Evolutionary conservation across 1,140 invertebrate genomes (phyloP).

Genomic region (Eriocheir sinensis): DNA sequence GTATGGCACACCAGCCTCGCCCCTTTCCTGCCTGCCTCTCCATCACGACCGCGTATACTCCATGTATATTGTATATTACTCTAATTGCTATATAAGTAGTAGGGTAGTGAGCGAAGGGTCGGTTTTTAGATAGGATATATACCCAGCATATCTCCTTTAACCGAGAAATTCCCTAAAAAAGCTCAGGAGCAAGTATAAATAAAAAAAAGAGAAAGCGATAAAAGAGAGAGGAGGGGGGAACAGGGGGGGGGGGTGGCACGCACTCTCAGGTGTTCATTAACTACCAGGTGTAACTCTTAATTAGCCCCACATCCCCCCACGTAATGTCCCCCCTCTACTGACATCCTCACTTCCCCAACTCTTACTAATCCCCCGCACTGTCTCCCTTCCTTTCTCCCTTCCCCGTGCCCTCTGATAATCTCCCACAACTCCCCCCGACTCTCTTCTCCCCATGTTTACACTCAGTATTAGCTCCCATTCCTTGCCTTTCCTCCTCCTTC

Average conservation of each 20-base stretch:
- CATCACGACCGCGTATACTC: too few relatives aligned
- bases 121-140: too few relatives aligned
- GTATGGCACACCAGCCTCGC: too few relatives aligned
- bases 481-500: neutral
- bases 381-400: neutral
- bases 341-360: neutral
- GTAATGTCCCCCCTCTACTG: neutral
- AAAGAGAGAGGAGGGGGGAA: neutral
- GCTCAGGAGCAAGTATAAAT: neutral
- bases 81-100: too few relatives aligned
- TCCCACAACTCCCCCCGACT: neutral
- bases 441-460: neutral
- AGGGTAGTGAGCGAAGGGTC: too few relatives aligned
- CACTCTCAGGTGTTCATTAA: neutral
- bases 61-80: too few relatives aligned
- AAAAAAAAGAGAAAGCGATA: neutral
- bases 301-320: neutral
- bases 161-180: too few relatives aligned
- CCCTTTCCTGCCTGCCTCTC: too few relatives aligned
- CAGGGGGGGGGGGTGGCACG: neutral
- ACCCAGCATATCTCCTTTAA: too few relatives aligned
- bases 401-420: too few relatives aligned
- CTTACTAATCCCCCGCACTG: neutral
- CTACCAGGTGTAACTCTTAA: neutral
- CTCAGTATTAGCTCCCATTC: neutral